Evolutionary conservation across 2,797 vertebrate species (phyloP).

Genomic region (Potorous gilbertii): DNA sequence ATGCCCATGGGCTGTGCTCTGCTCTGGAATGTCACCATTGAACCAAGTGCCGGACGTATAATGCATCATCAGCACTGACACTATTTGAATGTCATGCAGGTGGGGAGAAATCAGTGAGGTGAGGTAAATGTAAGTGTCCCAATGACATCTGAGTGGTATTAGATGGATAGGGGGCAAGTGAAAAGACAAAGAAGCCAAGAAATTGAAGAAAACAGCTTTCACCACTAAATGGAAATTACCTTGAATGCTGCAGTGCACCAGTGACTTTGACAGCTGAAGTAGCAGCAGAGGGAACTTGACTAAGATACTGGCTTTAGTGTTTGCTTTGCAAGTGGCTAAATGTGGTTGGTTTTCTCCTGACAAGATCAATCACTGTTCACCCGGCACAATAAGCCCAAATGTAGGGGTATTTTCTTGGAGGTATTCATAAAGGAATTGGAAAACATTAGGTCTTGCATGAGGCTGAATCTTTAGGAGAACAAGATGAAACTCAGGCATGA

Average conservation of each 20-base stretch:
- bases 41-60: conserved; percentile 71
- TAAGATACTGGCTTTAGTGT: conserved; percentile 77
- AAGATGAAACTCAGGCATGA: conserved; percentile 47
- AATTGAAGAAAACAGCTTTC: conserved; percentile 83
- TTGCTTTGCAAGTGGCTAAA: conserved; percentile 77
- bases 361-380: conserved; percentile 76
- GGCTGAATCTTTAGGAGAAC: conserved; percentile 19
- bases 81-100: conserved; percentile 72
- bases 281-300: conserved; percentile 79
- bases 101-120: conserved; percentile 77
- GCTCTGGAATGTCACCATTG: conserved; percentile 77
- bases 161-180: conserved; percentile 80
- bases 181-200: conserved; percentile 81
- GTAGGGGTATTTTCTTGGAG: conserved; percentile 73
- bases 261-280: conserved; percentile 85
- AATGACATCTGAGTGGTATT: conserved; percentile 77
- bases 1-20: conserved; percentile 73
- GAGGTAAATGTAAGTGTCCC: conserved; percentile 76
- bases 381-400: conserved; percentile 65
- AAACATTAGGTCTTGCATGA: conserved; percentile 50
- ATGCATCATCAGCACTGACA: conserved; percentile 76
- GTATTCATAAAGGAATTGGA: conserved; percentile 71
- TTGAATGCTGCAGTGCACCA: conserved; percentile 85
- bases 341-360: conserved; percentile 79
- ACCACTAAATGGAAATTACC: conserved; percentile 85